phyloP scores from a whole-genome alignment of 2,888 invertebrate species.

The Polymixis lichenea region DNA sequence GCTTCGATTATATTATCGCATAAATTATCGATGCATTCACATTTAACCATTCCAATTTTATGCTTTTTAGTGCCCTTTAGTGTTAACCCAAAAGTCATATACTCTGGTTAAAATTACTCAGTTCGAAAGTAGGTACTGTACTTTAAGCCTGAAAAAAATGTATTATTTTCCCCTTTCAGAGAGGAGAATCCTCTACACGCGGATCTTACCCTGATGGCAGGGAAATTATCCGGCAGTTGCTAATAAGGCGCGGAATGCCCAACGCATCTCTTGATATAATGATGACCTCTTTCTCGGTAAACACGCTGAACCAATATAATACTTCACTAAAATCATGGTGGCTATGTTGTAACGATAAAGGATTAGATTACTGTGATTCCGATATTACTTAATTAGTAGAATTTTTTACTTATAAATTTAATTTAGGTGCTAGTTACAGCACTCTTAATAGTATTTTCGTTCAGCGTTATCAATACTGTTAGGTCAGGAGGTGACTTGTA shows the following conservation, averaged over 20 bases:
- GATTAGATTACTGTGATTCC: constrained; percentile 31
- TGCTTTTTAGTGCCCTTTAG: no score
- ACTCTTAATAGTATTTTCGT: constrained; percentile 5
- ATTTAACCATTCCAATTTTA: no score
- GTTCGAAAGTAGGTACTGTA: constrained; percentile 47
- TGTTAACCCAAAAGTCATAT: no score
- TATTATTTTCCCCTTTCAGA: constrained; percentile 61
- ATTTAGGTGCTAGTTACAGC: constrained; percentile 36
- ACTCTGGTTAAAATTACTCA: no score
- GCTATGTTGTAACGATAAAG: constrained; percentile 42
- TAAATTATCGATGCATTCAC: no score
- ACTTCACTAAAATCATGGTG: constrained; percentile 44
- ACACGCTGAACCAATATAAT: constrained; percentile 47
- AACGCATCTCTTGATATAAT: constrained; percentile 44
- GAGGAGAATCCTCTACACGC: constrained; percentile 47
- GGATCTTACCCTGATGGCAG: constrained; percentile 55
- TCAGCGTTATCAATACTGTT: neutral
- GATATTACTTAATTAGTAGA: constrained; percentile 38
- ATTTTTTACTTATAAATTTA: constrained; percentile 47
- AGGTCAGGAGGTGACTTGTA: neutral
- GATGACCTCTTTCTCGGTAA: constrained; percentile 51
- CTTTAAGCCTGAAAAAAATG: constrained; percentile 46
- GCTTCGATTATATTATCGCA: no score
- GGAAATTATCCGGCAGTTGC: constrained; percentile 56
- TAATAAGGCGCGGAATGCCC: constrained; percentile 38